Evolutionary conservation across 1,140 invertebrate genomes (phyloP), one percentile per base, ranked within the genome.

Genomic region (Periplaneta americana): DNA sequence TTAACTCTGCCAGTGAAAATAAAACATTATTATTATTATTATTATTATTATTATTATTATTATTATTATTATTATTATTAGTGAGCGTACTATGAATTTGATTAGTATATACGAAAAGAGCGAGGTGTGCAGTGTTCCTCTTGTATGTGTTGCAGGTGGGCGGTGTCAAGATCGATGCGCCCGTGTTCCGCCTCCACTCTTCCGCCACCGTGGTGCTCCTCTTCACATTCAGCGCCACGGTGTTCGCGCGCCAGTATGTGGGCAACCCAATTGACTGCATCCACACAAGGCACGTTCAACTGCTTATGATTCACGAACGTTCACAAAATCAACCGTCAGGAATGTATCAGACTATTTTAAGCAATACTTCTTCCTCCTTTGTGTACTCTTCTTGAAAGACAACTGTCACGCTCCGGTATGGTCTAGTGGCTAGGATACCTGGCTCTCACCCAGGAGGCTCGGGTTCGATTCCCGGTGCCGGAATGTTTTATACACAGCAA

Each of bases 381-480:
- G n/a, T 66, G 57, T 17, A 17, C 57, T 28, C 57, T 17, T 28
- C 57, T 28, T 66, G 57, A n/a, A 66, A 66, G 17, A 17, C n/a
- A 17, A n/a, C n/a, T n/a, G n/a, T n/a, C n/a, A n/a, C n/a, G n/a
- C n/a, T n/a, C n/a, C n/a, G n/a, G n/a, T n/a, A n/a, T 81, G 80
- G 80, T 81, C 80, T 81, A 81, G 80, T 81, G 80, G 80, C 75
- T 81, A 81, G 80, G 80, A 81, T 81, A 81, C 34, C 80, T 81
- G 80, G 80, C 80, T 81, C 78, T 81, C 80, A 81, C 80, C 80
- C 80, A 81, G 80, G 34, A 81, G 80, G 80, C 80, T 37, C 80
- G 80, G 80, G 80, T 81, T 81, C 80, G 80, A 81, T 81, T 81
- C 80, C 80, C 80, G 80, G 80, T n/a, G n/a, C n/a, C n/a, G n/a